Base-by-base conservation (phyloP, 2,113 vertebrate species). In the Melanostigma gelatinosum region DNA sequence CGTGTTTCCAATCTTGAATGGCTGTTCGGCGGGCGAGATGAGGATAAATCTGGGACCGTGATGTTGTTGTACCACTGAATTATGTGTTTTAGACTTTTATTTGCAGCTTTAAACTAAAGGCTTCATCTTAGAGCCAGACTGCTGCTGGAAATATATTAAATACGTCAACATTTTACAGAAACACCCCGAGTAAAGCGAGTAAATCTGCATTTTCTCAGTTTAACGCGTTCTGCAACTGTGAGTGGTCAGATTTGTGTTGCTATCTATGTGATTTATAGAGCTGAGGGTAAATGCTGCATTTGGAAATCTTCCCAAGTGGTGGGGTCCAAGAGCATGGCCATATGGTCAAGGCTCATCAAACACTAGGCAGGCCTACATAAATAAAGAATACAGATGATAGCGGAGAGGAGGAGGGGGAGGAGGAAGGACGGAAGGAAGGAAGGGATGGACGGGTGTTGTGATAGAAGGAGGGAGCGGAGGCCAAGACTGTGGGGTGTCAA, bases 331-430 rank as follows among this genome's bases (percentile, higher is more conserved):
- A 83, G 86, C 84, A 93, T 8, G 75, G 83, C 90, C 93, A 94
- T 91, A 93, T 92, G 92, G 94, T 89, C 92, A 89, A 87, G 88
- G 89, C 89, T 93, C 91, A 91, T 93, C 92, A 90, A 90, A 88
- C 90, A 86, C 79, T 36, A 79, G 89, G 82, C 87, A 88, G 80
- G 77, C 80, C 75, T 72, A 85, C 88, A 85, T 90, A 85, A 91
- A 91, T 90, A 91, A 93, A 84, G 69, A 93, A 90, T 88, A 84
- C 85, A 91, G 86, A 93, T 86, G 88, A 92, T 86, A 54, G 81
- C n/a, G 5, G 68, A 76, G 77, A 64, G 73, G 68, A 73, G 79
- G 85, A 68, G 63, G 77, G 38, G 78, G 79, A 79, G 65, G 89
- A 65, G 69, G 81, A 55, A 74, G 70, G 67, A 66, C 55, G 46